Evolutionary conservation across 2,797 vertebrate species (phyloP), one percentile per base, ranked within the genome.

Genomic region (Botia almorhae): DNA sequence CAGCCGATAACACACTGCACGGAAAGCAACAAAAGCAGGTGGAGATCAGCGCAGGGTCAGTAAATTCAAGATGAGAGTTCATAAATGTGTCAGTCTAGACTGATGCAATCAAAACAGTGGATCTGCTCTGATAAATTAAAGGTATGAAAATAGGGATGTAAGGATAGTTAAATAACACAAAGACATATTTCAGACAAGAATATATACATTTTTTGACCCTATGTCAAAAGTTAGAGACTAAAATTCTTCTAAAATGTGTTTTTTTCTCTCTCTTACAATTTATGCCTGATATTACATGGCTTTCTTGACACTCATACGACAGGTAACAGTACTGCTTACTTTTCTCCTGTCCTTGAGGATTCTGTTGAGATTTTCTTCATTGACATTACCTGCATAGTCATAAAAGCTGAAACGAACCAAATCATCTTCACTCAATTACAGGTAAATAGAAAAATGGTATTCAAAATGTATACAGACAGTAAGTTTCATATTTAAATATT

Each of bases 281-380:
- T 19, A 21, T 7, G 0, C n/a, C n/a, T 56, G 8, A 43, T 16
- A 56, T 23, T 78, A 61, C 36, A 43, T 60, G 4, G 36, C 36
- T 39, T 39, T 39, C 36, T 7, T 39, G 6, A 39, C 36, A 39
- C 36, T 39, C 4, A 39, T 39, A 3, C 0, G 36, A 39, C 61
- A 48, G 21, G 23, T 46, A 58, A 8, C 14, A n/a, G 55, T 21
- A 78, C 46, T 21, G 60, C 97, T 95, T 94, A 99, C 98, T 97
- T 99, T 99, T 92, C 96, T 95, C 84, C 96, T 93, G 86, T 97
- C 96, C 93, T 98, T 99, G 86, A 99, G 97, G 89, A 99, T 96
- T 86, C 93, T 96, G 93, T 97, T 97, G 91, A 99, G 94, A 92
- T 93, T 96, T 89, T 98, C 96, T 93, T 99, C 96, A 64, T 94